Conservation (phyloP, 2,888 invertebrate genomes). For the Thymelicus lineola region DNA sequence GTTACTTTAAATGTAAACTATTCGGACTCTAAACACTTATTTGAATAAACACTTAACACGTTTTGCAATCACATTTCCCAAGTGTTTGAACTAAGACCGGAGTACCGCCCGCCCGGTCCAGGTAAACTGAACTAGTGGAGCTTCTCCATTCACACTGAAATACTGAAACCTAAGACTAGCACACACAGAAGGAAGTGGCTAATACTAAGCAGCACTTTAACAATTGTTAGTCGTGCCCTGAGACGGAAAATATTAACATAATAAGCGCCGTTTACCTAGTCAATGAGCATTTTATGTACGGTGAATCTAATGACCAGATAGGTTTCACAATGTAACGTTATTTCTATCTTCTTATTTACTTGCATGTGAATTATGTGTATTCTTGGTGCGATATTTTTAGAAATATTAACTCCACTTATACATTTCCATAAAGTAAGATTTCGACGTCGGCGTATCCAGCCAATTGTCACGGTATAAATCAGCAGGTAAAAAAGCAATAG, state of each 20-base stretch:
- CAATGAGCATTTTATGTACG: conserved; percentile 25
- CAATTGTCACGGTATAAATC: too few species aligned
- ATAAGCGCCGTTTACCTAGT: conserved; percentile 29
- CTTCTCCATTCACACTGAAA: conserved; percentile 49
- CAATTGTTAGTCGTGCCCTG: conserved; percentile 30
- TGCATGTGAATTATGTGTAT: too few species aligned
- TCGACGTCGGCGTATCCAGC: too few species aligned
- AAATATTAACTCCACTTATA: too few species aligned
- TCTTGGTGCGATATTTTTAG: too few species aligned
- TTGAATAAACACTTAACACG: conserved; percentile 17
- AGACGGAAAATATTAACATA: conserved; percentile 38
- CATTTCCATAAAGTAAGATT: too few species aligned
- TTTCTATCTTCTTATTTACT: background rate
- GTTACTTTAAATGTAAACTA: conserved; percentile 12
- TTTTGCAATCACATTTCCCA: conserved; percentile 18
- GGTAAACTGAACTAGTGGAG: conserved; percentile 47
- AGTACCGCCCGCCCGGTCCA: conserved; percentile 40
- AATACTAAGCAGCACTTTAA: conserved; percentile 34
- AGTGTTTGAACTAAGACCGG: background rate
- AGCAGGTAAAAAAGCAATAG: too few species aligned
- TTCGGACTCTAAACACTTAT: conserved; percentile 20
- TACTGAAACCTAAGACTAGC: conserved; percentile 55
- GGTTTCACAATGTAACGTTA: conserved; percentile 16
- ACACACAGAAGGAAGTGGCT: conserved; percentile 44
- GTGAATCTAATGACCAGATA: conserved; percentile 20